Base-by-base conservation (phyloP, 2,113 vertebrate genomes). In the Electrona antarctica region DNA sequence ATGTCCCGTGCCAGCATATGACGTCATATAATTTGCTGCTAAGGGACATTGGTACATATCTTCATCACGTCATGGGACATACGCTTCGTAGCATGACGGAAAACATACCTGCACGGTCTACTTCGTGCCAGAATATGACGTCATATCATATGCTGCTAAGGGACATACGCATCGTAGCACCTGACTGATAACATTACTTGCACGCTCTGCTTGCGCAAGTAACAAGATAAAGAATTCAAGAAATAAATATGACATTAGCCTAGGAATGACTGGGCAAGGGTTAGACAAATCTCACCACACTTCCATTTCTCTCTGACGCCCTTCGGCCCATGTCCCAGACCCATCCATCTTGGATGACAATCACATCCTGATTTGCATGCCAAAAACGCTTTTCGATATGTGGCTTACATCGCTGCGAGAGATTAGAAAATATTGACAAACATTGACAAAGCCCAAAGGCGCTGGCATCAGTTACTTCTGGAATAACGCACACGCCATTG, bases 401-500 rank as follows among this genome's bases (percentile, higher is more conserved):
- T 50, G 10, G 52, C 77, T 78, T 84, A 78, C 69, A 79, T 85
- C 73, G 12, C 82, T 75, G 74, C 14, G 11, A 81, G 64, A 90
- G 79, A 91, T 88, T 84, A 88, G 77, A 85, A 85, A 87, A 89
- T 79, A 85, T 83, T 79, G 89, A 82, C 83, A 88, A 88, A 85
- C 81, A 89, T 86, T 88, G 83, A 85, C 74, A 64, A 78, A 85
- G 73, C 62, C 55, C 74, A 67, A 78, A 80, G 57, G 68, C 28
- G 7, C 14, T 28, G 68, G 79, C 77, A 49, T 63, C 67, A 68
- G 68, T 84, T 6, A 82, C 76, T 82, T 82, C 69, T 79, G 73
- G 64, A 83, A 77, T 84, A 87, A 83, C 85, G 83, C 88, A 69
- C 81, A 54, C 8, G 67, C 51, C 14, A 54, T 84, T 81, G 83